Base-by-base conservation (phyloP, 2,797 vertebrate species). In the Lycodopsis pacificus region DNA sequence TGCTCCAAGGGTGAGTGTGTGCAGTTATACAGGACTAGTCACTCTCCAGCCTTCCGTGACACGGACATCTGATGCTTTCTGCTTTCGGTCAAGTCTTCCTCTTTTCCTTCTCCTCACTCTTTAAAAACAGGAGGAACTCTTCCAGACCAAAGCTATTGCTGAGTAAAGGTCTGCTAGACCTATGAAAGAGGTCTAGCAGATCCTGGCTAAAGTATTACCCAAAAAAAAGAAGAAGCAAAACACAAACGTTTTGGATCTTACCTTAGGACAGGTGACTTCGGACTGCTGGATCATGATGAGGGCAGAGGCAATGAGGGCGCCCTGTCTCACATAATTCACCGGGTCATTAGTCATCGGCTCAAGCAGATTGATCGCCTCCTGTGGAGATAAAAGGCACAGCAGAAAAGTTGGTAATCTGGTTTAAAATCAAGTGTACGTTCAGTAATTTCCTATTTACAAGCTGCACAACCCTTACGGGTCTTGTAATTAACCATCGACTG, bases 331-430 rank as follows among this genome's bases (percentile, higher is more conserved):
- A 0, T 99, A 99, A 92, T 99, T 99, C 71, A 99, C 98, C 0
- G 98, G 98, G 89, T 99, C 98, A 1, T 99, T 99, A 86, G 98
- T 99, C 98, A 99, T 99, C 30, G 98, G 98, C 87, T 99, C 98
- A 83, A 99, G 92, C 83, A 99, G 96, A 94, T 99, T 99, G 92
- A 99, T 99, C 57, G 98, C 97, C 94, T 99, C 98, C 98, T 99
- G 89, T 89, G 85, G 22, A 56, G 12, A 36, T 9, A 68, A 53
- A 56, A 83, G 8, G 15, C 10, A 80, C 1, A n/a, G 77, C 9
- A 77, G 15, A 61, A 13, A 67, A 70, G 14, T 19, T 53, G 3
- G 32, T 11, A n/a, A 40, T 13, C 34, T 67, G 25, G 17, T 10
- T 36, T n/a, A 46, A 65, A 65, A 54, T 61, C 0, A 70, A 44